phyloP scores from a whole-genome alignment of 2,113 vertebrate genomes.

The Willisornis vidua region DNA sequence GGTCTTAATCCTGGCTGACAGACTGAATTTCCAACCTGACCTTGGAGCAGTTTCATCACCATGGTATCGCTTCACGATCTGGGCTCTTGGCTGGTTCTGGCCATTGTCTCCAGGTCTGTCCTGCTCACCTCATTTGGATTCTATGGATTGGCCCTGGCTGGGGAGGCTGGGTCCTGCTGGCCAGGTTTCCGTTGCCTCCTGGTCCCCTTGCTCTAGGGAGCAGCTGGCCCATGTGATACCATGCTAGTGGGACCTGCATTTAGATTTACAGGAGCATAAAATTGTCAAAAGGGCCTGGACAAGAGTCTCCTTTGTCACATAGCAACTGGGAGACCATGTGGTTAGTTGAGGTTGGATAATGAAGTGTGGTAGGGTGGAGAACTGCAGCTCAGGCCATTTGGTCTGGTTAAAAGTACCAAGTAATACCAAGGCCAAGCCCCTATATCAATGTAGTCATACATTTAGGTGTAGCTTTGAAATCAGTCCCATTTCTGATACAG shows the following conservation, averaged over 20 bases:
- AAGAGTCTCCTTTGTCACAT: not conserved
- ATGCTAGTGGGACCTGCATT: fast-evolving
- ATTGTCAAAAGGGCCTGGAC: not conserved
- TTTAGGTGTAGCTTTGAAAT: not conserved
- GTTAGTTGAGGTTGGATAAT: not conserved
- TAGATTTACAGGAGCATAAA: not conserved
- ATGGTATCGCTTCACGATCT: not conserved
- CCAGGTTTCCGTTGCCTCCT: not conserved
- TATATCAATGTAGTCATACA: not conserved
- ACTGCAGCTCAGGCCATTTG: not conserved
- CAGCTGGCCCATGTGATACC: not conserved
- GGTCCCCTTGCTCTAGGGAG: not conserved
- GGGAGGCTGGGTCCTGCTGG: not conserved
- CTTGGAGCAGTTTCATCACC: fast-evolving
- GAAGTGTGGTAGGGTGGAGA: not conserved
- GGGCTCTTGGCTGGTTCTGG: not conserved
- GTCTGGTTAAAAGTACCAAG: not conserved
- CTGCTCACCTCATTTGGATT: not conserved
- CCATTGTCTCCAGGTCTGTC: not conserved
- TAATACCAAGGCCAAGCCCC: not conserved
- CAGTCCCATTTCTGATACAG: not conserved
- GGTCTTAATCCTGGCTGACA: not conserved
- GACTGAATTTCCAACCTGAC: not conserved
- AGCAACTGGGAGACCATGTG: not conserved
- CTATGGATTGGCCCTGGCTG: not conserved